These are phyloP conservation scores for Dimorphilus gyrociliatus DNA, from an alignment of 2,888 invertebrate genomes.

Conservation along the genomic window DNA sequence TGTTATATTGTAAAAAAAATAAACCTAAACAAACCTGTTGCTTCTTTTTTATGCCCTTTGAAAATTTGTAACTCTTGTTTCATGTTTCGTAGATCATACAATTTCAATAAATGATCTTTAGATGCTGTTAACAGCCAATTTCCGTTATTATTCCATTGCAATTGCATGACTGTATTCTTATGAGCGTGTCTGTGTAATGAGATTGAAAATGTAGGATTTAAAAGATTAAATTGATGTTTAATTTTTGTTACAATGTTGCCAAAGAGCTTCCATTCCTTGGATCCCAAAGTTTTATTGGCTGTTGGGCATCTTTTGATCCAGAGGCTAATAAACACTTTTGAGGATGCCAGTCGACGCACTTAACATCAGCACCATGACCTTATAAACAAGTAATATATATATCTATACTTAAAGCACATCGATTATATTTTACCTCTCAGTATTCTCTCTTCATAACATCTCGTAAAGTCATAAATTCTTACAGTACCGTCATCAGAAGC, in stretches of 20 bases:
- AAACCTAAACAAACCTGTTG: slow-evolving; percentile 46
- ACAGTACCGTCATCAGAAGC: slow-evolving; percentile 99
- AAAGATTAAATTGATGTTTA: slow-evolving; percentile 1
- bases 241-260: slow-evolving; percentile 79
- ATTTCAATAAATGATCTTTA: slow-evolving; percentile 82
- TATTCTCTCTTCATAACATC: slow-evolving; percentile 77
- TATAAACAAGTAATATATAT: no score
- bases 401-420: neutral
- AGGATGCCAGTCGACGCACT: slow-evolving; percentile 99
- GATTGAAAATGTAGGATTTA: neutral
- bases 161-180: slow-evolving; percentile 97
- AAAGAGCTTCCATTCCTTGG: slow-evolving; percentile 85
- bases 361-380: slow-evolving; percentile 94
- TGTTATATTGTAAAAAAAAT: no score
- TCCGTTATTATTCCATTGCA: slow-evolving; percentile 97
- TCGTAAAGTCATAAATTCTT: slow-evolving; percentile 94
- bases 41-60: slow-evolving; percentile 97
- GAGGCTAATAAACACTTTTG: slow-evolving; percentile 89
- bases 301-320: slow-evolving; percentile 97
- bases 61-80: slow-evolving; percentile 90
- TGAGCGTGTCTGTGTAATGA: slow-evolving; percentile 83
- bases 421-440: slow-evolving; percentile 39
- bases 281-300: slow-evolving; percentile 98
- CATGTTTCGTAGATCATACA: slow-evolving; percentile 91
- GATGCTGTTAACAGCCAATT: slow-evolving; percentile 99